Conservation (phyloP, 2,113 vertebrate species). For the Lepisosteus osseus region DNA sequence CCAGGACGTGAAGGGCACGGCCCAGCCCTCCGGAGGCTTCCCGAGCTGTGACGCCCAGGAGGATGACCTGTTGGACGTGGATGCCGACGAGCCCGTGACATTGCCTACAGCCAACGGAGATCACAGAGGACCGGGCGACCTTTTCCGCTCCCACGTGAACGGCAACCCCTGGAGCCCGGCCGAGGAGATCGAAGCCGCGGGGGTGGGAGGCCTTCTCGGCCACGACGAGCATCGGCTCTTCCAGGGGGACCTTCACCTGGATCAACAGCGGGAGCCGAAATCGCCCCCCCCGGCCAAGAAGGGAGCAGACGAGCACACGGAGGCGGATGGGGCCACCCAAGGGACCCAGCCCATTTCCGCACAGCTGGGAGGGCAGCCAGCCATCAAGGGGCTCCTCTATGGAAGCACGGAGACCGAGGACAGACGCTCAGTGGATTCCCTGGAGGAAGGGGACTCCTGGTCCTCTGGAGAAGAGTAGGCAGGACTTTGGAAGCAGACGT, state of each 20-base stretch:
- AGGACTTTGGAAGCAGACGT: neutral
- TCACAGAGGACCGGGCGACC: slow-evolving; percentile 26
- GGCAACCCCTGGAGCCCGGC: slow-evolving; percentile 50
- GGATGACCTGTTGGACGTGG: slow-evolving; percentile 29
- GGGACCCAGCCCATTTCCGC: slow-evolving; percentile 5
- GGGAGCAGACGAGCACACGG: slow-evolving; percentile 28
- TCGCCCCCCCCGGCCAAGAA: slow-evolving; percentile 27
- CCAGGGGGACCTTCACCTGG: too few species aligned
- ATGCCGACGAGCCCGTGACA: slow-evolving; percentile 28
- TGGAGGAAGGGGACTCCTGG: slow-evolving; percentile 56
- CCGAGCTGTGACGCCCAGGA: slow-evolving; percentile 3
- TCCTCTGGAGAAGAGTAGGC: slow-evolving; percentile 57
- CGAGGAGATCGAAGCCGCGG: slow-evolving; percentile 37
- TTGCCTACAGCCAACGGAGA: slow-evolving; percentile 31
- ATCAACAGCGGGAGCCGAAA: neutral
- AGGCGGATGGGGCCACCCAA: slow-evolving; percentile 35
- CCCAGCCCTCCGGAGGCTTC: neutral
- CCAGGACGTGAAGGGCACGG: neutral
- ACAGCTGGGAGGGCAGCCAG: slow-evolving; percentile 21
- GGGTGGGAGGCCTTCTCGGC: too few species aligned
- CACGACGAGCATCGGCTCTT: too few species aligned
- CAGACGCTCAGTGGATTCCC: slow-evolving; percentile 53
- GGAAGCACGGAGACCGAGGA: slow-evolving; percentile 30
- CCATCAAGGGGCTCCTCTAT: slow-evolving; percentile 32
- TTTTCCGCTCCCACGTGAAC: slow-evolving; percentile 39